phyloP scores from a whole-genome alignment of 1,140 invertebrate genomes.

The Steinernema feltiae region DNA sequence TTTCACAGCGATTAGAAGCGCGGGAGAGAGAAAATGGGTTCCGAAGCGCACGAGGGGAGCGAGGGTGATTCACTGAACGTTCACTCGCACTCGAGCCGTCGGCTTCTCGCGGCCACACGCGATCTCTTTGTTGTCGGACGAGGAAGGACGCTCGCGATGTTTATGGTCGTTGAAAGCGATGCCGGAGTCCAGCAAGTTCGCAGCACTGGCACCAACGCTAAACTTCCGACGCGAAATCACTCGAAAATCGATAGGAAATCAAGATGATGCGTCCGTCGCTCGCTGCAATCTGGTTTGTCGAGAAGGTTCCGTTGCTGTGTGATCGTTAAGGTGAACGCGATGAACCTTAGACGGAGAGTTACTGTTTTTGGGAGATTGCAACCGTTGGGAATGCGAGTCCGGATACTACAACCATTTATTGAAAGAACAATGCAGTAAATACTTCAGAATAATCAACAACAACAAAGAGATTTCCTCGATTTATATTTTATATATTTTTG shows the following conservation, averaged over 20 bases:
- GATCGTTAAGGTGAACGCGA: no score
- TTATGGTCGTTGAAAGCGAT: not conserved
- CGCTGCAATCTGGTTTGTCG: no score
- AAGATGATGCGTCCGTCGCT: not conserved
- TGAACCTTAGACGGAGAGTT: not conserved
- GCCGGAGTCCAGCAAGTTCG: not conserved
- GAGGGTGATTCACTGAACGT: no score
- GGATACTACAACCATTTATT: conserved; percentile 8
- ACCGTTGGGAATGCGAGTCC: not conserved
- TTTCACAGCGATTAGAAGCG: not conserved
- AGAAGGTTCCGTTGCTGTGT: no score
- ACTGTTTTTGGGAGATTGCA: not conserved
- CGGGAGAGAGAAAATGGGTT: not conserved
- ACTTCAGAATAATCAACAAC: not conserved
- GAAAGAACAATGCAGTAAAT: not conserved
- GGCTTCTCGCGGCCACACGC: no score
- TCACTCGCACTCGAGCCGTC: no score
- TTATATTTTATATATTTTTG: not conserved
- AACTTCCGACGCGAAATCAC: not conserved
- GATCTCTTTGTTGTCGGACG: not conserved
- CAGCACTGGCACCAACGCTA: not conserved
- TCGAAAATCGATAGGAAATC: not conserved
- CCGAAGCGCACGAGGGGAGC: not conserved
- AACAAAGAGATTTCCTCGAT: not conserved
- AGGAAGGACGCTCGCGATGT: not conserved